Percentiles rank a stretch among this genome's conserved stretches.
These are phyloP conservation scores for Micropterix aruncella DNA, from an alignment of 2,888 invertebrate genomes.

Conservation along the genomic window DNA sequence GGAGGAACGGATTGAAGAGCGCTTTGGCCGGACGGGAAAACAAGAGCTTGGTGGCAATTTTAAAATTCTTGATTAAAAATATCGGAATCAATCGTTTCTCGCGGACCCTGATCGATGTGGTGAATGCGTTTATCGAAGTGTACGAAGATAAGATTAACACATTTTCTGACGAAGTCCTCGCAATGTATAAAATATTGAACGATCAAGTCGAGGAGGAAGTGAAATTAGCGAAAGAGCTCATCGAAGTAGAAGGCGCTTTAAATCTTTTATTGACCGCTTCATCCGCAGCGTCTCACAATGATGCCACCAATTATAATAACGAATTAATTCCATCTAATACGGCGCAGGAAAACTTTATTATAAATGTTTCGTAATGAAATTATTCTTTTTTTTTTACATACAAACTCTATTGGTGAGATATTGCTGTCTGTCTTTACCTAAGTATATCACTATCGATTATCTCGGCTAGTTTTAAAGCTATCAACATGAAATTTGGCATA, in stretches of 20 bases:
- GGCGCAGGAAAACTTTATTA: slow-evolving; percentile 41
- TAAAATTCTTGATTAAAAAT: slow-evolving; percentile 62
- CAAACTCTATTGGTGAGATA: too few relatives aligned
- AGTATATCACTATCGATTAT: too few relatives aligned
- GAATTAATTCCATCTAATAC: slow-evolving; percentile 25
- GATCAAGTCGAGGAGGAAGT: slow-evolving; percentile 52
- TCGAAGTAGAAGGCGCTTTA: slow-evolving; percentile 55
- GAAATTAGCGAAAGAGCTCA: slow-evolving; percentile 44
- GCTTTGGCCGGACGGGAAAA: slow-evolving; percentile 63
- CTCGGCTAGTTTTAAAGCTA: too few relatives aligned
- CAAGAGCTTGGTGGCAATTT: slow-evolving; percentile 45
- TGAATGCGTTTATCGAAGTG: slow-evolving; percentile 60
- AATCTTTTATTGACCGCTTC: slow-evolving; percentile 50
- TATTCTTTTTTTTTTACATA: too few relatives aligned
- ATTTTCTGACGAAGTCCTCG: slow-evolving; percentile 45
- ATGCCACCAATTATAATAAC: slow-evolving; percentile 22
- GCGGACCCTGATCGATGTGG: slow-evolving; percentile 57
- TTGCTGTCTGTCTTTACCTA: too few relatives aligned
- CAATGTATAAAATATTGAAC: slow-evolving; percentile 44
- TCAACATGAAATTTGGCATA: too few relatives aligned
- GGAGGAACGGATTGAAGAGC: slow-evolving; percentile 60
- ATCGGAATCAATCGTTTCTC: slow-evolving; percentile 64
- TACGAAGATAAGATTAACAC: slow-evolving; percentile 51
- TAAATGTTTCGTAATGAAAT: slow-evolving; percentile 26
- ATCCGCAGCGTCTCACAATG: slow-evolving; percentile 27